Conservation (phyloP, 2,888 invertebrate genomes). For the Agriopis leucophaearia region DNA sequence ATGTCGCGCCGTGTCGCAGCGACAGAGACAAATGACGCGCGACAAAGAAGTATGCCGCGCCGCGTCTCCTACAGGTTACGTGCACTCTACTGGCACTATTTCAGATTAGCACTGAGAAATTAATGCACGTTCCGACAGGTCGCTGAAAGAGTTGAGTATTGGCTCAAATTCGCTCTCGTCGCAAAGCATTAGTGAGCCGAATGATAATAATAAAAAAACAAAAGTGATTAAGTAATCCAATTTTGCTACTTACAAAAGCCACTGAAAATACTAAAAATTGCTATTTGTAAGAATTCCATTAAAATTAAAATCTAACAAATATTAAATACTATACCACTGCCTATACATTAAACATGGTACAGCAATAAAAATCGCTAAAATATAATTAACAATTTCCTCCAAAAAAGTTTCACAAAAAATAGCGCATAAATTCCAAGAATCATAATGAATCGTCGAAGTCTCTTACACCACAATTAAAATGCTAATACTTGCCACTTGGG, state of each 20-base stretch:
- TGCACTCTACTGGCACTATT: background rate
- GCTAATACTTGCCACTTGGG: slow-evolving; percentile 69
- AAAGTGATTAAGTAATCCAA: no score
- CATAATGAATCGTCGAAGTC: slow-evolving; percentile 57
- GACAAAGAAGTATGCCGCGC: background rate
- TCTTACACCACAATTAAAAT: slow-evolving; percentile 67
- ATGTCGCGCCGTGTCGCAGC: no score
- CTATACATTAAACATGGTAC: no score
- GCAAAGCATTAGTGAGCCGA: no score
- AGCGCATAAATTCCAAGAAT: slow-evolving; percentile 56
- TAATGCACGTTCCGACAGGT: background rate
- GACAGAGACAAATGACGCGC: background rate
- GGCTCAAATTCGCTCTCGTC: background rate
- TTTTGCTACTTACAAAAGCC: no score
- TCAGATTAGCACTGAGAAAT: background rate
- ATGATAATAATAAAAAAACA: no score
- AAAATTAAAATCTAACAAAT: no score
- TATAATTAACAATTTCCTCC: background rate
- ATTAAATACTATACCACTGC: no score
- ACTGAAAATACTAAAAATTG: no score
- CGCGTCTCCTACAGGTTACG: background rate
- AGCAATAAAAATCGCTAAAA: slow-evolving; percentile 4
- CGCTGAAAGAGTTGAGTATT: background rate
- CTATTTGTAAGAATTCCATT: no score
- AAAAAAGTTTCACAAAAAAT: slow-evolving; percentile 41